A percentile compares a stretch with the other conserved stretches of the same genome.
These are phyloP conservation scores for Dasyprocta punctata DNA, from an alignment of 2,113 vertebrate species.

Conservation along the genomic window DNA sequence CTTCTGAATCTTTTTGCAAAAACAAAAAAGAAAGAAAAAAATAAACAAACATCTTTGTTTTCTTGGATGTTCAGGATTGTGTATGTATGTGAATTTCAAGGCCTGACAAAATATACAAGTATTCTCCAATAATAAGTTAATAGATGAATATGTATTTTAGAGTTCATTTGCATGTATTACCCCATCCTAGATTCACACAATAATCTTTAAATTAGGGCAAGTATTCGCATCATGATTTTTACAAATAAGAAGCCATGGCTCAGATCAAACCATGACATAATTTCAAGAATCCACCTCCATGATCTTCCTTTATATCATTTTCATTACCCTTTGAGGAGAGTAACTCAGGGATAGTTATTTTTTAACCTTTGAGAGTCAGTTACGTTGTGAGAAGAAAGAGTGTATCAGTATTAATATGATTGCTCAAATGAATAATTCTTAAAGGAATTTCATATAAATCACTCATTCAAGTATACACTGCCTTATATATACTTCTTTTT, in stretches of 20 bases:
- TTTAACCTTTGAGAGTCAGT: not conserved
- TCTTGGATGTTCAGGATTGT: not conserved
- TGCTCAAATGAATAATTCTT: not conserved
- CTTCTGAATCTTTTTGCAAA: not conserved
- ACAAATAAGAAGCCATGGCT: not conserved
- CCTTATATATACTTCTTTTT: not conserved
- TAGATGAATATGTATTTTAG: not conserved
- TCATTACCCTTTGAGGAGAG: not conserved
- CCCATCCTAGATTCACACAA: not conserved
- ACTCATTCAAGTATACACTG: not conserved
- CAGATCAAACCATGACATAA: not conserved
- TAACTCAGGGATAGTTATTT: not conserved
- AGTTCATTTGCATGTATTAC: not conserved
- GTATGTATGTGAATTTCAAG: not conserved
- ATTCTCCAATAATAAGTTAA: not conserved
- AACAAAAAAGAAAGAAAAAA: not conserved
- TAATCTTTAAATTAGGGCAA: not conserved
- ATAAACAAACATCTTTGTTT: not conserved
- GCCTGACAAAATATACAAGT: not conserved
- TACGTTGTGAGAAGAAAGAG: not conserved
- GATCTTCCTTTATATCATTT: not conserved
- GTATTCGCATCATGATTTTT: not conserved
- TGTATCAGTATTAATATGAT: not conserved
- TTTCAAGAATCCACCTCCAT: not conserved
- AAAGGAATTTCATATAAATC: not conserved